phyloP scores from a whole-genome alignment of 2,888 invertebrate genomes.

The Campoplex nolae region DNA sequence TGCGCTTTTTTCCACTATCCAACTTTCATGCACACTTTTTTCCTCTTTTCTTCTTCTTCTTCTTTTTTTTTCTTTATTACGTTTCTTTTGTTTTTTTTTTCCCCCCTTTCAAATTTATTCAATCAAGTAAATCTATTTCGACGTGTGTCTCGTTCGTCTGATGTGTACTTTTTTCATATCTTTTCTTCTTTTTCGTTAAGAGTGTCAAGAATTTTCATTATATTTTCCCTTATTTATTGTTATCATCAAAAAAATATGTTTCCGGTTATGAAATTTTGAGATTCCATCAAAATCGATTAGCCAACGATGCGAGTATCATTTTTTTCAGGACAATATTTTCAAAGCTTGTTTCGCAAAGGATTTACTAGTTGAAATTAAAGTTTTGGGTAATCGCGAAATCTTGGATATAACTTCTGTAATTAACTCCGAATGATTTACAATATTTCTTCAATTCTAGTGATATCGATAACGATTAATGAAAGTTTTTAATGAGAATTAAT shows the following conservation, averaged over 20 bases:
- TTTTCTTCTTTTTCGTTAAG: not conserved
- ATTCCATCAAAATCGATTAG: constrained; percentile 1
- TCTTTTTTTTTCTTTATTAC: not conserved
- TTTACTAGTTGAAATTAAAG: not conserved
- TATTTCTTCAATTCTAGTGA: not conserved
- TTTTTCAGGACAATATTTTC: not conserved
- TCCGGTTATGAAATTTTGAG: not conserved
- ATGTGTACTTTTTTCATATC: not conserved
- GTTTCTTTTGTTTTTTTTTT: constrained; percentile 9
- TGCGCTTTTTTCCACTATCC: constrained; percentile 81
- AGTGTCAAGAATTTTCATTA: too few species aligned
- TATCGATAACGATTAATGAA: not conserved
- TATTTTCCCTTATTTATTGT: not conserved
- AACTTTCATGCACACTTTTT: constrained; percentile 71
- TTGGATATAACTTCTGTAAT: not conserved
- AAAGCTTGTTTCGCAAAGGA: not conserved
- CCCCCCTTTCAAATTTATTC: constrained; percentile 1
- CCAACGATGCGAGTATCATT: not conserved
- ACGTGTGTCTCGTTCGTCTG: not conserved
- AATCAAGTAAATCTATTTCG: not conserved
- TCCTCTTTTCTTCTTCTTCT: constrained; percentile 22
- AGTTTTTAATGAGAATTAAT: not conserved
- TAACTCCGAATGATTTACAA: not conserved
- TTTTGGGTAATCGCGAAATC: not conserved
- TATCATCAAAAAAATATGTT: not conserved